Evolutionary conservation across 1,140 invertebrate genomes (phyloP), one percentile per base, ranked within the genome.

Genomic region (Calliopsis andreniformis): DNA sequence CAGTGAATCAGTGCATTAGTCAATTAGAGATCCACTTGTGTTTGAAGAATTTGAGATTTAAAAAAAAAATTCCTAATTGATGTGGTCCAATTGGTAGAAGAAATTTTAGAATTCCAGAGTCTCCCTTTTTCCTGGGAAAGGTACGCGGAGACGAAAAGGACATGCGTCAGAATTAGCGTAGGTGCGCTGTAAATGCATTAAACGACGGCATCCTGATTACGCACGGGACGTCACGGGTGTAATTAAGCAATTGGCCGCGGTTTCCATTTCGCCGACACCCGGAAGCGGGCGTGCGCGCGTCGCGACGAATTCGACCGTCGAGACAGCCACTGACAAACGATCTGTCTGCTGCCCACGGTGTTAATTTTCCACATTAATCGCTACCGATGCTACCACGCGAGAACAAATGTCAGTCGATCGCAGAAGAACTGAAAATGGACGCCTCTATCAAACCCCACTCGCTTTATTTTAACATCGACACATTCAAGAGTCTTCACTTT

Each of bases 141-240:
- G n/a, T n/a, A n/a, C n/a, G n/a, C n/a, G n/a, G n/a, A n/a, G n/a
- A n/a, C n/a, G n/a, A n/a, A n/a, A 43, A 8, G 20, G 47, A 12
- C 53, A 42, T 35, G 39, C 49, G 35, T 18, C 77, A 63, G 73
- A 86, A 89, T 88, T 87, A 85, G 87, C 89, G 89, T 91, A 89
- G 90, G 89, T 90, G 88, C 80, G 71, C 70, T 51, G 75, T 89
- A 89, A 88, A 86, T 83, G 86, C 83, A 76, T 84, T 88, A 91
- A 91, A 90, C 86, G 89, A 87, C 88, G 83, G 87, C 89, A 91
- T 91, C 89, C 90, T 91, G 90, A 91, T 91, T 89, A 90, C 86
- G 86, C n/a, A n/a, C 70, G 86, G 66, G 64, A 79, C 81, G 70
- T 88, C 80, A 85, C 76, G 70, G 84, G 28, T 76, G 83, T 88